Percentiles rank a stretch among this genome's conserved stretches.
Conservation (phyloP, 2,113 vertebrate genomes). For the Morone saxatilis region DNA sequence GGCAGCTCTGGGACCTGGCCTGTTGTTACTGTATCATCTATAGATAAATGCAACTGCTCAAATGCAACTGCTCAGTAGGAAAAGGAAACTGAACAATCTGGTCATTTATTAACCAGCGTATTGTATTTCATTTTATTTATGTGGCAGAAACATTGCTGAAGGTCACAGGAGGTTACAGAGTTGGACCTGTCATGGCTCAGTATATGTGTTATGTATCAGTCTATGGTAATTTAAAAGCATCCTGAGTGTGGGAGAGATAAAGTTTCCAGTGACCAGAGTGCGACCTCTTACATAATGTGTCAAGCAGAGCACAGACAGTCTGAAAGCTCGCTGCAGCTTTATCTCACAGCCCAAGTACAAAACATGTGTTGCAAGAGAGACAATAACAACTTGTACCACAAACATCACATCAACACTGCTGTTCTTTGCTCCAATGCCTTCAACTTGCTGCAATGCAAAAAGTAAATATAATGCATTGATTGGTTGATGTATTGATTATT, state of each 20-base stretch:
- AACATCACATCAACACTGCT: background rate
- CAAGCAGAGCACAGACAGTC: background rate
- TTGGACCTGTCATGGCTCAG: constrained; percentile 10
- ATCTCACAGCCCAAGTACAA: background rate
- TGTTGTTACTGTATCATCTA: background rate
- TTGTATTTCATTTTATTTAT: background rate
- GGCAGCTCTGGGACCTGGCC: background rate
- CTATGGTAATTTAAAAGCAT: constrained; percentile 15
- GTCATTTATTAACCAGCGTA: background rate
- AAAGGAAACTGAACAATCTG: background rate
- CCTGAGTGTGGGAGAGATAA: constrained; percentile 51
- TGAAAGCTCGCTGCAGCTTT: background rate
- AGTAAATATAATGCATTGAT: background rate
- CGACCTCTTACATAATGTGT: constrained; percentile 66
- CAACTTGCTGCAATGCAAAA: background rate
- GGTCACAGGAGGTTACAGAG: background rate
- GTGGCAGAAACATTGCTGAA: background rate
- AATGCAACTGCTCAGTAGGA: background rate
- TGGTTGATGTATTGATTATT: background rate
- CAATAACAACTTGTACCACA: background rate
- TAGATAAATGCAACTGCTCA: background rate
- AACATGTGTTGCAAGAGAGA: background rate
- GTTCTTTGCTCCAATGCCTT: background rate
- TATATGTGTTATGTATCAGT: constrained; percentile 26
- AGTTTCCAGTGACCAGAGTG: constrained; percentile 55